Evolutionary conservation across 2,888 invertebrate species (phyloP), one percentile per base, ranked within the genome.

Genomic region (Lysandra bellargus): DNA sequence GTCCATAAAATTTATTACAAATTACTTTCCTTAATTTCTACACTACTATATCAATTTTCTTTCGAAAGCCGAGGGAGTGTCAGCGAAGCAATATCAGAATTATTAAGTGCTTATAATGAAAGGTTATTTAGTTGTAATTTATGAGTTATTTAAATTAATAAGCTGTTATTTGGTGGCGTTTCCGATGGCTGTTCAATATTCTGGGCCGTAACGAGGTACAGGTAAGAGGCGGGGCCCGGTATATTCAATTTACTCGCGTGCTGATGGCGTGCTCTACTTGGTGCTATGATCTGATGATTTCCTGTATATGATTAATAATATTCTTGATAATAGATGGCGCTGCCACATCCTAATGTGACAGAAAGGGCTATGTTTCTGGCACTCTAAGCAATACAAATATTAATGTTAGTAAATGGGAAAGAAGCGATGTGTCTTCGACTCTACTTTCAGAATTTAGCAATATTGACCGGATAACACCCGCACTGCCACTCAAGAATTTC

Each of bases 181-280:
- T 80, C 80, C 80, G 78, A 80, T 80, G 79, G 82, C 80, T 80
- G 84, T 85, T 85, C 84, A 85, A 85, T 85, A 85, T 85, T 85
- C 85, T 84, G 82, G 82, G 81, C 80, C 80, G 83, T 82, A 85
- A 85, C 84, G 83, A 84, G 83, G 82, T 84, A 85, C 85, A 85
- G 85, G 85, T 85, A 85, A 86, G 83, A 83, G 85, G 85, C 85
- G 85, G 83, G 80, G 75, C 79, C 81, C 81, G 81, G 79, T 80
- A 82, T 83, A 84, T 85, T 85, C 84, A 84, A 85, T 84, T 84
- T 83, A 82, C 83, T 83, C 83, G 82, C 83, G 82, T 79, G 81
- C 80, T 81, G 78, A 69, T 80, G 81, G 76, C 81, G 74, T 80
- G 80, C 57, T 81, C 80, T 80, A 81, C 80, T 83, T 84, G 80